Conservation (phyloP, 2,888 invertebrate genomes). For the Lasiommata megera region DNA sequence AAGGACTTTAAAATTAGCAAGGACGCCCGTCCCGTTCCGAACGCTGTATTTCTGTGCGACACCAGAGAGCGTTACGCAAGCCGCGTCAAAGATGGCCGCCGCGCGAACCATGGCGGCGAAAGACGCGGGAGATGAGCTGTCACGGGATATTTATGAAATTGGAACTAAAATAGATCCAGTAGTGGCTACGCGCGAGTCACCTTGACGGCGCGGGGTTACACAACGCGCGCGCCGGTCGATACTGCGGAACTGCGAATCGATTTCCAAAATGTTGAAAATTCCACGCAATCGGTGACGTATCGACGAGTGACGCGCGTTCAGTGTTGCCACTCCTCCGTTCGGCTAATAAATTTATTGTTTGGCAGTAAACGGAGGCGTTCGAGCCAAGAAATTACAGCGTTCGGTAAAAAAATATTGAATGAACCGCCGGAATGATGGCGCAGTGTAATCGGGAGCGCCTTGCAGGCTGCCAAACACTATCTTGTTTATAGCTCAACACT, state of each 20-base stretch:
- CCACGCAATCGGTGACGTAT: conserved; percentile 71
- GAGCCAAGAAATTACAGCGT: conserved; percentile 80
- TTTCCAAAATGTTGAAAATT: conserved; percentile 62
- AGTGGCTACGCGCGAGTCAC: conserved; percentile 76
- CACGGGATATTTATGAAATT: conserved; percentile 81
- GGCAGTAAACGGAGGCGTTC: conserved; percentile 81
- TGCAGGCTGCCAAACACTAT: conserved; percentile 70
- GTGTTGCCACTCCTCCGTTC: conserved; percentile 78
- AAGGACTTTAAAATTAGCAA: conserved; percentile 80
- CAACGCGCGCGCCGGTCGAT: conserved; percentile 61
- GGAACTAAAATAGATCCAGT: conserved; percentile 77
- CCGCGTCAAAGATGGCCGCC: conserved; percentile 63
- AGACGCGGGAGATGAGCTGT: conserved; percentile 78
- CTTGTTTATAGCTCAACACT: conserved; percentile 68
- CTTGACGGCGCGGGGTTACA: conserved; percentile 73
- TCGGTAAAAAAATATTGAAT: conserved; percentile 79
- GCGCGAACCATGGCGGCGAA: conserved; percentile 50
- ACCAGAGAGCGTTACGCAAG: conserved; percentile 69
- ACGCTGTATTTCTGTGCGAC: conserved; percentile 48
- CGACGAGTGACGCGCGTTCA: conserved; percentile 65
- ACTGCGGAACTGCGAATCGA: conserved; percentile 44
- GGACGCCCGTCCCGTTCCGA: conserved; percentile 57
- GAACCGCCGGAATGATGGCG: conserved; percentile 74
- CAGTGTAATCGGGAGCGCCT: conserved; percentile 66
- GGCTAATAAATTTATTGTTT: conserved; percentile 81